Evolutionary conservation across 2,888 invertebrate species (phyloP).

Genomic region (Apantesis nais): DNA sequence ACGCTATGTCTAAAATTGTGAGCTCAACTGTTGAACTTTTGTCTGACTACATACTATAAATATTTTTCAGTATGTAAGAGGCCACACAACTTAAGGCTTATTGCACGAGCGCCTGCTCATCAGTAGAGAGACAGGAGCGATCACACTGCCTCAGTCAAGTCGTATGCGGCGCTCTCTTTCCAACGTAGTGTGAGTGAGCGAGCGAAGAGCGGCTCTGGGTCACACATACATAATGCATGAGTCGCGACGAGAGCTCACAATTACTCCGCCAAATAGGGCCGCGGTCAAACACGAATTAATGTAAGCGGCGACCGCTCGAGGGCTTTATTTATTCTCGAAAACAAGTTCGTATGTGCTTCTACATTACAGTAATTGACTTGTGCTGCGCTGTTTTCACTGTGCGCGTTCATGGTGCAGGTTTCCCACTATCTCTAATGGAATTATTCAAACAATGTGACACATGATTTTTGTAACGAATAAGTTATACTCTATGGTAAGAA

Average conservation of each 20-base stretch:
- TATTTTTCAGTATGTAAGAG: neutral
- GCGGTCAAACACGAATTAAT: conserved; percentile 8
- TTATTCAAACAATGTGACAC: neutral
- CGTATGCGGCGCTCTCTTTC: neutral
- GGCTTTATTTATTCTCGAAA: conserved; percentile 10
- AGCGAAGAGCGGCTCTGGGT: conserved; percentile 8
- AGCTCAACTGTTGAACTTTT: neutral
- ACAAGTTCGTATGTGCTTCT: neutral
- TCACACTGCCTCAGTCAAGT: neutral
- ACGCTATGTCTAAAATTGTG: neutral
- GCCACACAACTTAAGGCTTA: neutral
- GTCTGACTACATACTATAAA: neutral
- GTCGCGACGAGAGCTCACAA: neutral
- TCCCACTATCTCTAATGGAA: neutral
- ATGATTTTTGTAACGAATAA: neutral
- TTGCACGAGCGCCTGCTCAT: neutral
- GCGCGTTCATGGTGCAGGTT: neutral
- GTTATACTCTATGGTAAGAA: neutral
- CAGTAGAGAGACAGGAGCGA: neutral
- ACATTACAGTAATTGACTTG: conserved; percentile 4
- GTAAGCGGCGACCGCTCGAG: conserved; percentile 1
- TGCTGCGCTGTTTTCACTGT: neutral
- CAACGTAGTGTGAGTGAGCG: neutral
- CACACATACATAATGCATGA: conserved; percentile 17
- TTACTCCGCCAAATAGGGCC: conserved; percentile 2